These are phyloP conservation scores for Lathronympha strigana DNA, from an alignment of 2,888 invertebrate genomes.

Conservation along the genomic window DNA sequence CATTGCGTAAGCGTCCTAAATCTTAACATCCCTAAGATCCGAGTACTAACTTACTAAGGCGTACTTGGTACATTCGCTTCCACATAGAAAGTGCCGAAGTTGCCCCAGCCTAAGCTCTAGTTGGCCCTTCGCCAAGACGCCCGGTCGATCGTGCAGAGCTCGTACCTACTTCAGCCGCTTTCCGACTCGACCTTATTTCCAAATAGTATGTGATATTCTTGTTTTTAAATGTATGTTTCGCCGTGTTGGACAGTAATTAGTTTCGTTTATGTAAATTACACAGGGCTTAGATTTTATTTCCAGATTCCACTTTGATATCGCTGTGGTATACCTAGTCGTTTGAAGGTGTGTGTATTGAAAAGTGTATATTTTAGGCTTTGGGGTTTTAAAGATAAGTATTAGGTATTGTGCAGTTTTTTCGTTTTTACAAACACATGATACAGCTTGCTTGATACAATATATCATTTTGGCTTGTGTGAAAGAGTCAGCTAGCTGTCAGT, in stretches of 20 bases:
- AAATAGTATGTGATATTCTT: constrained; percentile 40
- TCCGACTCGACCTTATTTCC: constrained; percentile 45
- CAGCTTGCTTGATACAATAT: no score
- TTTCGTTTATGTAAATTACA: not conserved
- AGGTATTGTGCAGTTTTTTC: no score
- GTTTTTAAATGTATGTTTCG: constrained; percentile 28
- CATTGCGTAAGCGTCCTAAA: constrained; percentile 27
- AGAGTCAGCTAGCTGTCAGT: no score
- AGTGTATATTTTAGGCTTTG: not conserved
- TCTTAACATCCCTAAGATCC: constrained; percentile 24
- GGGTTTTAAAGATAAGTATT: no score
- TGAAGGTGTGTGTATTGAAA: no score
- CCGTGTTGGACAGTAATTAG: not conserved
- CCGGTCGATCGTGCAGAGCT: constrained; percentile 64
- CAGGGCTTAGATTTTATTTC: not conserved
- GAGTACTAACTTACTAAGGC: constrained; percentile 43
- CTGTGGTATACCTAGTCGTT: no score
- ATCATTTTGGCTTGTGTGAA: no score
- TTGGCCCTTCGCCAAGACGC: constrained; percentile 67
- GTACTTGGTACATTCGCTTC: constrained; percentile 59
- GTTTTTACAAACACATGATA: no score
- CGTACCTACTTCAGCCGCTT: constrained; percentile 44
- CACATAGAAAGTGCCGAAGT: constrained; percentile 62
- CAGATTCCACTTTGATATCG: no score
- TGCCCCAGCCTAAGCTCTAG: constrained; percentile 53